Base-by-base conservation (phyloP, 2,113 vertebrate genomes). In the Arenaria interpres region DNA sequence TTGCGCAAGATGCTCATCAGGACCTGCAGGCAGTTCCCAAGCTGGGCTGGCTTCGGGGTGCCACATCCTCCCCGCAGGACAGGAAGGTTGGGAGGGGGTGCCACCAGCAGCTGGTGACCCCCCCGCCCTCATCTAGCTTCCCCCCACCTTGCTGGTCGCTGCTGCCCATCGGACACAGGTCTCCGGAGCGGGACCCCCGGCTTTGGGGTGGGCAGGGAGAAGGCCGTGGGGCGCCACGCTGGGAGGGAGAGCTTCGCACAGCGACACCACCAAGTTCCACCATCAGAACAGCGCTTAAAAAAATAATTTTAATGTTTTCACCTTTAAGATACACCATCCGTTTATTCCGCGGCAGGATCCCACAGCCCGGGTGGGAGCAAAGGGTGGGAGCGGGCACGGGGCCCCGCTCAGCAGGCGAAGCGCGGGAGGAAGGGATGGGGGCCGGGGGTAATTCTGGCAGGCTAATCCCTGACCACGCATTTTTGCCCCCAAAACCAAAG, bases 271-370 rank as follows among this genome's bases (percentile, higher is more conserved):
- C 54, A 82, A 56, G 41, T 62, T 85, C 46, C 46, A 46, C 50
- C 12, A n/a, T 3, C 28, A 27, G 64, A 67, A 63, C 32, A 85
- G 53, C 43, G 27, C 85, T 92, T 96, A 72, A 93, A 97, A 97
- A 97, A 83, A 93, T 92, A 96, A 74, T 51, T 94, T 95, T 85
- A 93, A 95, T 94, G 66, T 78, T 83, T 81, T 66, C 73, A 81
- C 21, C 57, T 76, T 87, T 53, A 53, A 67, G 76, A 66, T 75
- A 46, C 46, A 92, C 37, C 24, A 71, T 33, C 54, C 74, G 66
- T 60, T 84, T 71, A 62, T 59, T 62, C 59, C 48, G 51, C 15
- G 6, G 71, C 76, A 72, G 45, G 64, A 87, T 28, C 53, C 21
- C 41, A 23, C 33, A 35, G 85, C 79, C 50, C 16, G 45, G 82